Conservation (phyloP, 2,888 invertebrate genomes). For the Asteroscopus sphinx region DNA sequence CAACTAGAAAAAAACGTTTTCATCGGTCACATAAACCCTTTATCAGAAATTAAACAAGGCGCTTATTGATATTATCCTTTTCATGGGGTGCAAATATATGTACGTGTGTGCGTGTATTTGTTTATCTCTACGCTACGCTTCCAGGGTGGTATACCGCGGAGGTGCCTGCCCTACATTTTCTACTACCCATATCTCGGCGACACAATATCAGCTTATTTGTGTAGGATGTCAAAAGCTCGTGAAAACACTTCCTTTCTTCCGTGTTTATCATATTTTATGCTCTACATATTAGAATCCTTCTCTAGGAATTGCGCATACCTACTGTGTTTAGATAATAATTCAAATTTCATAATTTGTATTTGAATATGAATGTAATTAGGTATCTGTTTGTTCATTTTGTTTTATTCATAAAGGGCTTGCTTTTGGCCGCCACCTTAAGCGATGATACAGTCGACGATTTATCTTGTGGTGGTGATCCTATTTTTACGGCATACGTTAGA, state of each 20-base stretch:
- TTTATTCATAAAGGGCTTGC: too few relatives aligned
- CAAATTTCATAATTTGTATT: too few relatives aligned
- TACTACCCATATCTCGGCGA: conserved; percentile 28
- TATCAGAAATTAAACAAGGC: too few relatives aligned
- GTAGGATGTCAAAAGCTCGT: conserved; percentile 25
- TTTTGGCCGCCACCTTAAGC: too few relatives aligned
- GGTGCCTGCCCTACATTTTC: conserved; percentile 34
- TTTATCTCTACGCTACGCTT: conserved; percentile 13
- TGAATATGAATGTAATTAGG: too few relatives aligned
- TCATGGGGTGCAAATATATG: neutral
- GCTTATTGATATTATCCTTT: too few relatives aligned
- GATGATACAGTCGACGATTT: too few relatives aligned
- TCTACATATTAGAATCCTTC: conserved; percentile 7
- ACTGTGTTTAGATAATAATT: too few relatives aligned
- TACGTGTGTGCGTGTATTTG: conserved; percentile 22
- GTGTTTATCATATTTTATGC: conserved; percentile 12
- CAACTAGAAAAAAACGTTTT: neutral
- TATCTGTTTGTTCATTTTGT: too few relatives aligned
- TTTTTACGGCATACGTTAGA: too few relatives aligned
- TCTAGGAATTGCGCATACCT: neutral
- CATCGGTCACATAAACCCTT: too few relatives aligned
- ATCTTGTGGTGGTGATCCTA: too few relatives aligned
- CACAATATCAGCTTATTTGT: conserved; percentile 47
- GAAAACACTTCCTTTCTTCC: conserved; percentile 24
- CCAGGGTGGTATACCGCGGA: conserved; percentile 18